phyloP scores from a whole-genome alignment of 1,140 invertebrate genomes.

The Mizuhopecten yessoensis region DNA sequence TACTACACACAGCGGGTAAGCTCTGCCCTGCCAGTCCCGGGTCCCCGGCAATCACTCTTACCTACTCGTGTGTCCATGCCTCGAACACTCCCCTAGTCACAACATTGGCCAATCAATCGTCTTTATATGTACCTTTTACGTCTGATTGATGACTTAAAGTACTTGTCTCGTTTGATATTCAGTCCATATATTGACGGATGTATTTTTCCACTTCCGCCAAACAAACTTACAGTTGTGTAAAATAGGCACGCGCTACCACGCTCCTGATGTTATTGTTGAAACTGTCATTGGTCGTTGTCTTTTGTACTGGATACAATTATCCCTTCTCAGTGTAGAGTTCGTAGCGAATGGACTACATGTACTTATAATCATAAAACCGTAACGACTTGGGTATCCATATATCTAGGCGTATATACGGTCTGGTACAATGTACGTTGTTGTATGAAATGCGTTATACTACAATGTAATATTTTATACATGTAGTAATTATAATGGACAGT shows the following conservation, averaged over 20 bases:
- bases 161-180: neutral
- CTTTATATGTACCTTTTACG: neutral
- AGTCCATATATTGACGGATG: neutral
- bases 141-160: neutral
- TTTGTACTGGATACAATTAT: no score
- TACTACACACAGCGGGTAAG: conserved; percentile 5
- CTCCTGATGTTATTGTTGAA: neutral
- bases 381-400: neutral
- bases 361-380: neutral
- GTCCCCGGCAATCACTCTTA: neutral
- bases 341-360: neutral
- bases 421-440: no score
- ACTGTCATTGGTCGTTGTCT: neutral
- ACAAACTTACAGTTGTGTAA: neutral
- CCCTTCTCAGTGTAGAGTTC: no score
- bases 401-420: neutral
- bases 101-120: neutral
- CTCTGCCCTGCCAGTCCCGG: neutral
- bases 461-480: no score
- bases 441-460: no score
- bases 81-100: neutral
- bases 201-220: neutral
- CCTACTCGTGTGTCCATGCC: conserved; percentile 5
- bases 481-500: no score
- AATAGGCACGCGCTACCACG: neutral